Conservation (phyloP, 2,888 invertebrate genomes). For the Parnassius apollo region DNA sequence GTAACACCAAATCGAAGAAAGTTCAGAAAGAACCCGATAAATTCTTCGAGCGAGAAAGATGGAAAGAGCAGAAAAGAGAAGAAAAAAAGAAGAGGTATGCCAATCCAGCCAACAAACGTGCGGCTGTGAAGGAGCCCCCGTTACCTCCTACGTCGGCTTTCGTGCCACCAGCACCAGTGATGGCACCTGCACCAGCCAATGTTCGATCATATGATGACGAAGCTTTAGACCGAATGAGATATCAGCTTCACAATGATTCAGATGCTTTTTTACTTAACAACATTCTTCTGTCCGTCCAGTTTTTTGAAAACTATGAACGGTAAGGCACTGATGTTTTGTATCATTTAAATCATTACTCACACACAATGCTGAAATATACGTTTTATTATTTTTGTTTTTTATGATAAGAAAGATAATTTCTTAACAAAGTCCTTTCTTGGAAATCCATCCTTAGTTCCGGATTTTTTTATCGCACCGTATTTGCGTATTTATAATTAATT, state of each 20-base stretch:
- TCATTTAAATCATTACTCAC: too few relatives aligned
- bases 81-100: slow-evolving; percentile 54
- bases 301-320: slow-evolving; percentile 90
- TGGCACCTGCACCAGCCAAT: slow-evolving; percentile 45
- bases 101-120: slow-evolving; percentile 50
- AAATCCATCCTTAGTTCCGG: slow-evolving; percentile 2
- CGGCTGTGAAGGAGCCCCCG: slow-evolving; percentile 48
- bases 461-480: slow-evolving; percentile 12
- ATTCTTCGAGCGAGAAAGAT: slow-evolving; percentile 65
- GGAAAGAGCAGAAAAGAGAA: slow-evolving; percentile 60
- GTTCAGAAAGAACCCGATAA: slow-evolving; percentile 63
- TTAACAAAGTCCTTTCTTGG: too few relatives aligned
- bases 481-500: slow-evolving; percentile 14
- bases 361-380: background rate
- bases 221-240: slow-evolving; percentile 78
- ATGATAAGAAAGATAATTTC: too few relatives aligned
- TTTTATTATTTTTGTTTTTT: too few relatives aligned
- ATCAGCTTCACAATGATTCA: slow-evolving; percentile 82
- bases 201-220: slow-evolving; percentile 74
- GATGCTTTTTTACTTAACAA: slow-evolving; percentile 89
- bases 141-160: slow-evolving; percentile 40
- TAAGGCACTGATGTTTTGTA: slow-evolving; percentile 55
- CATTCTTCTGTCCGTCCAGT: slow-evolving; percentile 87
- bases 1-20: slow-evolving; percentile 68
- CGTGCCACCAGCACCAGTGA: slow-evolving; percentile 39